phyloP scores from a whole-genome alignment of 2,113 vertebrate genomes.

The Leptobrachium ailaonicum region DNA sequence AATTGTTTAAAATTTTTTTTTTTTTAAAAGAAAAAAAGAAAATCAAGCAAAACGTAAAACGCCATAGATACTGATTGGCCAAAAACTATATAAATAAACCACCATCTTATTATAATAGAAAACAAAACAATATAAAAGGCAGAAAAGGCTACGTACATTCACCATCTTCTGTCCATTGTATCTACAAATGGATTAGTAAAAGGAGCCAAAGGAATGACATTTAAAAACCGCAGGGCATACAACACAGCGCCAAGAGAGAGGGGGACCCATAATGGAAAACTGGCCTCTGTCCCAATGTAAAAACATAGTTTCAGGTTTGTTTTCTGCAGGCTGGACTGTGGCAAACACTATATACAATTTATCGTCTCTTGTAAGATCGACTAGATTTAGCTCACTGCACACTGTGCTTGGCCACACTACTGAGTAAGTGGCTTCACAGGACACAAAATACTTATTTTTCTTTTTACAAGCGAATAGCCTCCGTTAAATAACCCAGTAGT shows the following conservation, averaged over 20 bases:
- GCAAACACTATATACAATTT: conserved; percentile 27
- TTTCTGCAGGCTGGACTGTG: not conserved
- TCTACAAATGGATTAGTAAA: too few species aligned
- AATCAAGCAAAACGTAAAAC: not conserved
- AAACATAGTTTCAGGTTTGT: not conserved
- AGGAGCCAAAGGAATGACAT: too few species aligned
- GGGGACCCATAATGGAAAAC: not conserved
- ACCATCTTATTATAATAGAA: not conserved
- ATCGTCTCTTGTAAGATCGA: conserved; percentile 25
- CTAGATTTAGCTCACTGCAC: not conserved
- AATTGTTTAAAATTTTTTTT: too few species aligned
- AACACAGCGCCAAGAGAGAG: not conserved
- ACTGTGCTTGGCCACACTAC: not conserved
- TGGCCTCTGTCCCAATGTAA: not conserved
- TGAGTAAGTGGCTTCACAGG: not conserved
- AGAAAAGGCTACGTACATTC: too few species aligned
- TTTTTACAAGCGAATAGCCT: not conserved
- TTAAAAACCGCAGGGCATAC: not conserved
- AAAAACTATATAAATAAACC: not conserved
- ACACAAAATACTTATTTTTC: conserved; percentile 10
- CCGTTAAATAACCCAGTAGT: conserved; percentile 14
- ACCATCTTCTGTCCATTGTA: too few species aligned
- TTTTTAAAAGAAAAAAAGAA: too few species aligned
- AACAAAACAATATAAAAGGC: too few species aligned
- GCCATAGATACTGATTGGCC: not conserved